Evolutionary conservation across 2,888 invertebrate genomes (phyloP).

Genomic region (Leistus spinibarbis): DNA sequence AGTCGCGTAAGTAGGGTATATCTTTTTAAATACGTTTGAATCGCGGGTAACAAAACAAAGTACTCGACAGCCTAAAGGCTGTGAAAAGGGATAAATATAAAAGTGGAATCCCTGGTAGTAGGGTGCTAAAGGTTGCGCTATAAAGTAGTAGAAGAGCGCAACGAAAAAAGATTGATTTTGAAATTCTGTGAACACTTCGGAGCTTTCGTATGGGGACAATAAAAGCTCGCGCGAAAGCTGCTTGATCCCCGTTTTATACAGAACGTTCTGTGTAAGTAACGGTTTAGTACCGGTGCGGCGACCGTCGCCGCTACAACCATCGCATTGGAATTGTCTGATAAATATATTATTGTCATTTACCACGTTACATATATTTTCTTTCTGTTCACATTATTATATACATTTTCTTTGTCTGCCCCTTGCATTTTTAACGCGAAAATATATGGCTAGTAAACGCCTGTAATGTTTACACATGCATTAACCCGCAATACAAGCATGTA

Average conservation of each 20-base stretch:
- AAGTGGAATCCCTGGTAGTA: too few species aligned
- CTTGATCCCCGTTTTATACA: slow-evolving; percentile 38
- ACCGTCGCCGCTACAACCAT: slow-evolving; percentile 41
- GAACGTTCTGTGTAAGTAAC: slow-evolving; percentile 38
- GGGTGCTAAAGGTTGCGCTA: too few species aligned
- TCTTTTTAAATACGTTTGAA: too few species aligned
- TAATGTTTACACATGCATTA: too few species aligned
- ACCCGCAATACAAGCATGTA: background rate
- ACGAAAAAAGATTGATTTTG: background rate
- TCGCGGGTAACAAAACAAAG: too few species aligned
- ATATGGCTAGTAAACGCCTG: too few species aligned
- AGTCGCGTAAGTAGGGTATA: too few species aligned
- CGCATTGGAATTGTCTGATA: slow-evolving; percentile 44
- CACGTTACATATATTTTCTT: background rate
- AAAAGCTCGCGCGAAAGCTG: slow-evolving; percentile 34
- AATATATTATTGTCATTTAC: slow-evolving; percentile 42
- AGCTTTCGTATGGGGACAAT: slow-evolving; percentile 17
- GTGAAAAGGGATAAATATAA: too few species aligned
- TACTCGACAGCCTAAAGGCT: too few species aligned
- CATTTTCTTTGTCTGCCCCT: background rate
- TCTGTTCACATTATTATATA: slow-evolving; percentile 19
- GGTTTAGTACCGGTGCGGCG: slow-evolving; percentile 29
- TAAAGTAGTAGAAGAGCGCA: too few species aligned
- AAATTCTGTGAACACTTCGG: background rate
- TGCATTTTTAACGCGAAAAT: too few species aligned